A percentile compares a stretch with the other conserved stretches of the same genome.
Conservation (phyloP, 1,140 invertebrate genomes). For the Wiebesia pumilae region DNA sequence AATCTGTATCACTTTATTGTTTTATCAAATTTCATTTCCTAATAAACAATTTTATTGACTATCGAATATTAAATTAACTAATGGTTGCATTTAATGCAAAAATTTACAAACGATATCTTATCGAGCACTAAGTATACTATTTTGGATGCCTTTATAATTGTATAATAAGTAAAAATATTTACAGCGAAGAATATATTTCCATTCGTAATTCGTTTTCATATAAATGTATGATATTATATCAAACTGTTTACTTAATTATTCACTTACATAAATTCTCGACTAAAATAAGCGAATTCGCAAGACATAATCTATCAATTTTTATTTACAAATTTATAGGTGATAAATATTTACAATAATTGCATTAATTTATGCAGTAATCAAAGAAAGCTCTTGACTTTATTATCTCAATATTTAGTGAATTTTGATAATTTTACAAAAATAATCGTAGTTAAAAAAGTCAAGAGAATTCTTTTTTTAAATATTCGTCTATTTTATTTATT, state of each 20-base stretch:
- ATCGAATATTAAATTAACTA: neutral
- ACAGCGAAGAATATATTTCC: neutral
- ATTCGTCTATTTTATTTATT: slow-evolving; percentile 8
- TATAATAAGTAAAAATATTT: slow-evolving; percentile 27
- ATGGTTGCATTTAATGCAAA: neutral
- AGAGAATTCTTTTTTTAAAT: slow-evolving; percentile 9
- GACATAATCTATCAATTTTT: slow-evolving; percentile 5
- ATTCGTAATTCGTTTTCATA: neutral
- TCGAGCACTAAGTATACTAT: neutral
- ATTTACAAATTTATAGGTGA: slow-evolving; percentile 22
- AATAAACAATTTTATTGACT: neutral
- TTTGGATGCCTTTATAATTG: neutral
- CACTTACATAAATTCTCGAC: neutral
- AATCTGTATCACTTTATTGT: neutral
- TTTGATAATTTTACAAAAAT: slow-evolving; percentile 21
- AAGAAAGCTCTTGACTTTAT: slow-evolving; percentile 29
- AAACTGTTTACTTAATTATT: slow-evolving; percentile 25
- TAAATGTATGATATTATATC: slow-evolving; percentile 15
- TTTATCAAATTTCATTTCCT: neutral
- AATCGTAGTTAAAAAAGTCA: slow-evolving; percentile 27
- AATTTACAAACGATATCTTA: neutral
- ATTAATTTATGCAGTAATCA: slow-evolving; percentile 37
- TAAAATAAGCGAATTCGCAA: slow-evolving; percentile 1
- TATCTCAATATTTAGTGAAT: neutral
- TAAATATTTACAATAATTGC: slow-evolving; percentile 47